Conservation (phyloP, 2,888 invertebrate species). For the Lepidocyrtoides sp. region DNA sequence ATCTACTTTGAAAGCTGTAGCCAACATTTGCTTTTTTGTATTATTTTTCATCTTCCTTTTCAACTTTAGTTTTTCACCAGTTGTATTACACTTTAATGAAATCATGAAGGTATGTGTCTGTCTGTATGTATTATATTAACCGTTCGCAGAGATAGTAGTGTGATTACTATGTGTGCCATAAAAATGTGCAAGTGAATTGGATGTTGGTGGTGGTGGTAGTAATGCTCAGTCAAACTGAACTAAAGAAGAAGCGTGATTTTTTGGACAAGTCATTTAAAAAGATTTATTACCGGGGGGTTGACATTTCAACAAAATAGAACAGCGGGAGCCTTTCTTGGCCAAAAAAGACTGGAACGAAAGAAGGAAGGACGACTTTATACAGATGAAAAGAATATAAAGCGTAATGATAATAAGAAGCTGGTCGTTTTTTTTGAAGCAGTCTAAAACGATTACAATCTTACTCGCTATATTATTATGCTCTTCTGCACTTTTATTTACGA, state of each 20-base stretch:
- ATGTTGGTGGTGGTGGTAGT: not conserved
- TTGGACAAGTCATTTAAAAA: constrained; percentile 85
- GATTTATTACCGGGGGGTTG: constrained; percentile 85
- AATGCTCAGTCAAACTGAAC: constrained; percentile 53
- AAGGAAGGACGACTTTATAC: constrained; percentile 43
- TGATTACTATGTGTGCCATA: not conserved
- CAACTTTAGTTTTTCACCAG: constrained; percentile 6
- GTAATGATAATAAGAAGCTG: not conserved
- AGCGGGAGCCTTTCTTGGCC: constrained; percentile 83
- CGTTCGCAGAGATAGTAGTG: not conserved
- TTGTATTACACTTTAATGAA: constrained; percentile 29
- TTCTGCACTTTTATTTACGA: constrained; percentile 53
- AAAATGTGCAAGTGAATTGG: constrained; percentile 45
- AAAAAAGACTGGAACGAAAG: constrained; percentile 60
- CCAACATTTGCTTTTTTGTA: not conserved
- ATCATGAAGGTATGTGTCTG: constrained; percentile 31
- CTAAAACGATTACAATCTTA: constrained; percentile 43
- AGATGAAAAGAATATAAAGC: constrained; percentile 52
- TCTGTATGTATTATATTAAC: not conserved
- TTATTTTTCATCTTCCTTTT: not conserved
- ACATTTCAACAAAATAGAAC: constrained; percentile 85
- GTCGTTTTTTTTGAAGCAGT: constrained; percentile 7
- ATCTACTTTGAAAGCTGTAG: not conserved
- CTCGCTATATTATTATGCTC: too few relatives aligned
- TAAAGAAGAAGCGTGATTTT: constrained; percentile 64